These are phyloP conservation scores for Campylomormyrus numenius DNA, from an alignment of 2,113 vertebrate species.

Conservation along the genomic window DNA sequence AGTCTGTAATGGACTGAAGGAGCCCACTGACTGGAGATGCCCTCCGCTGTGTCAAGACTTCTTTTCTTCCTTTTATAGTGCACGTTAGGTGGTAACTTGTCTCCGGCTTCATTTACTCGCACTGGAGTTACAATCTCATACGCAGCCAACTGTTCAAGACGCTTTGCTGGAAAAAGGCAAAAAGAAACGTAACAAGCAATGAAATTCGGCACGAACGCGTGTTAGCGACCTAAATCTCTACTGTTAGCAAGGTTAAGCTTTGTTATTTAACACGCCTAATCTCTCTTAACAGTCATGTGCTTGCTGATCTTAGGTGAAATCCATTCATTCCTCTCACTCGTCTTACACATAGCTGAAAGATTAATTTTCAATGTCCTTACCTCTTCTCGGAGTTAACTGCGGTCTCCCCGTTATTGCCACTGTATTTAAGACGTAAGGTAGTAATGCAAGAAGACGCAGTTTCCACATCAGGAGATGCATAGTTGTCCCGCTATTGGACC, in stretches of 20 bases:
- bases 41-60: slow-evolving; percentile 57
- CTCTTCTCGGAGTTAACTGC: slow-evolving; percentile 71
- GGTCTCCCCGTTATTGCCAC: slow-evolving; percentile 61
- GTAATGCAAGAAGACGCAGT: slow-evolving; percentile 72
- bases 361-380: slow-evolving; percentile 56
- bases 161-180: slow-evolving; percentile 54
- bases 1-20: slow-evolving; percentile 79
- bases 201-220: background rate
- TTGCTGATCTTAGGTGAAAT: slow-evolving; percentile 33
- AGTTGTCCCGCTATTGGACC: slow-evolving; percentile 70
- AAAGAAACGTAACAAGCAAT: background rate
- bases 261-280: slow-evolving; percentile 11
- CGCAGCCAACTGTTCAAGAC: slow-evolving; percentile 64
- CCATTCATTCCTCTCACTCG: slow-evolving; percentile 51
- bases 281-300: slow-evolving; percentile 39
- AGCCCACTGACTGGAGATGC: slow-evolving; percentile 68
- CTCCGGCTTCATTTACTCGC: slow-evolving; percentile 81
- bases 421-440: slow-evolving; percentile 68
- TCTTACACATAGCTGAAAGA: slow-evolving; percentile 19
- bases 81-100: slow-evolving; percentile 72
- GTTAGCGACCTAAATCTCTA: background rate
- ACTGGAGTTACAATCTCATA: slow-evolving; percentile 88
- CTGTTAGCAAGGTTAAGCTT: background rate
- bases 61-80: slow-evolving; percentile 90
- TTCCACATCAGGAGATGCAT: slow-evolving; percentile 91